These are phyloP conservation scores for Drosophila maculinotata DNA, from an alignment of 2,888 invertebrate species.

Conservation along the genomic window DNA sequence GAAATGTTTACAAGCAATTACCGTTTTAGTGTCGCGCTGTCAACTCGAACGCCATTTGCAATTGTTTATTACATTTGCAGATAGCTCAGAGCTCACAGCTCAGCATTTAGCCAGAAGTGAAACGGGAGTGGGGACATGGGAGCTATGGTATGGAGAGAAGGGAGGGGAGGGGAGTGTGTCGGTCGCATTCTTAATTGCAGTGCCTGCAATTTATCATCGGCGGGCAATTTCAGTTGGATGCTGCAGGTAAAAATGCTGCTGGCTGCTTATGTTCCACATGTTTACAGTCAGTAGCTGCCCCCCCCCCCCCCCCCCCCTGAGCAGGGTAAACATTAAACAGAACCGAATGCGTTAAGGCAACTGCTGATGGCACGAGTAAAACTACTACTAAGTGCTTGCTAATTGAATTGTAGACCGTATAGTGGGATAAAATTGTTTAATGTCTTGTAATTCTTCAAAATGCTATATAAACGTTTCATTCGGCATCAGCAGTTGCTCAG, in stretches of 20 bases:
- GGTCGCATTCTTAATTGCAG: slow-evolving; percentile 66
- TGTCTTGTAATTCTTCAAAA: slow-evolving; percentile 1
- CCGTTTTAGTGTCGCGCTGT: slow-evolving; percentile 72
- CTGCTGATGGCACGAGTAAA: slow-evolving; percentile 6
- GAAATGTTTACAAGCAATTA: slow-evolving; percentile 77
- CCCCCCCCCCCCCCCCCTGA: too few relatives aligned
- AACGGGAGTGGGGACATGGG: background rate
- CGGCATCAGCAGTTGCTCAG: background rate
- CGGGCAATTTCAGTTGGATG: slow-evolving; percentile 51
- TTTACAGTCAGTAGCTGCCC: slow-evolving; percentile 34
- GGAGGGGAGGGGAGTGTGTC: slow-evolving; percentile 13
- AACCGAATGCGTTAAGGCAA: slow-evolving; percentile 17
- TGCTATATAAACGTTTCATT: background rate
- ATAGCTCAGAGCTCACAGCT: slow-evolving; percentile 26
- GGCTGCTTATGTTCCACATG: slow-evolving; percentile 52
- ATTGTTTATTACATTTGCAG: slow-evolving; percentile 63
- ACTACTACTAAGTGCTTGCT: slow-evolving; percentile 49
- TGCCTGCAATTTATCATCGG: slow-evolving; percentile 72
- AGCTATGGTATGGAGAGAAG: background rate
- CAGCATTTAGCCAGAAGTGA: slow-evolving; percentile 7
- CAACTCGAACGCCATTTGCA: slow-evolving; percentile 66
- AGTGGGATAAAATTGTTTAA: background rate
- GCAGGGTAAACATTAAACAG: slow-evolving; percentile 40
- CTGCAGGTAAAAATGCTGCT: slow-evolving; percentile 53
- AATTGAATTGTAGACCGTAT: slow-evolving; percentile 40